phyloP scores from a whole-genome alignment of 1,140 invertebrate genomes.

The Drepana arcuata region DNA sequence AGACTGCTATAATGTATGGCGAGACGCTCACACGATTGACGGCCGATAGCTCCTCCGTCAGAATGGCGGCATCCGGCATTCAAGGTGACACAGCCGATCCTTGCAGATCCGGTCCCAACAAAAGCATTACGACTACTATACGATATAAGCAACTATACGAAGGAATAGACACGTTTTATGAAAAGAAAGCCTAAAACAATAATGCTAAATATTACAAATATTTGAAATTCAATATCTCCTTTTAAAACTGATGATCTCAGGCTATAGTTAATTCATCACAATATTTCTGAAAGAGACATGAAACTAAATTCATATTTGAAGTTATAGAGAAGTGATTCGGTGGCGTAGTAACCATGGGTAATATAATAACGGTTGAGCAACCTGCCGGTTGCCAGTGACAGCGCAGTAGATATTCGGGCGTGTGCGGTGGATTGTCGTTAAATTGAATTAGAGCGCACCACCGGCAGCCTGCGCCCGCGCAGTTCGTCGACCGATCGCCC shows the following conservation, averaged over 20 bases:
- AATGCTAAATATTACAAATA: too few relatives aligned
- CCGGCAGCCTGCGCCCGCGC: conserved; percentile 52
- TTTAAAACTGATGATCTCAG: too few relatives aligned
- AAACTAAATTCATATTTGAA: conserved; percentile 17
- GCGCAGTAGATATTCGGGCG: conserved; percentile 31
- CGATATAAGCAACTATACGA: conserved; percentile 14
- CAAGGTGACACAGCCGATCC: conserved; percentile 63
- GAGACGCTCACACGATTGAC: conserved; percentile 61
- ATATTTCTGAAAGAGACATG: conserved; percentile 11
- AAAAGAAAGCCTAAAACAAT: too few relatives aligned
- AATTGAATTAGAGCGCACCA: conserved; percentile 61
- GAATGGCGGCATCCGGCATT: conserved; percentile 58
- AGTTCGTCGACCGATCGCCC: conserved; percentile 67
- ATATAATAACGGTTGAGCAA: conserved; percentile 27
- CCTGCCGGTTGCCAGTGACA: conserved; percentile 22
- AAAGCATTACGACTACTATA: conserved; percentile 22
- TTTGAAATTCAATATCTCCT: too few relatives aligned
- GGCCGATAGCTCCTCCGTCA: conserved; percentile 58
- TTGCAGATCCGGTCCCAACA: conserved; percentile 49
- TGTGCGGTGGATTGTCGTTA: conserved; percentile 52
- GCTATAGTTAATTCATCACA: too few relatives aligned
- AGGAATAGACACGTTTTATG: too few relatives aligned
- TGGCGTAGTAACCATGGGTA: conserved; percentile 16
- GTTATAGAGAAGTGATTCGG: conserved; percentile 13
- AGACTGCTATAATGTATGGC: conserved; percentile 54